Percentiles rank a stretch among this genome's conserved stretches.
These are phyloP conservation scores for Argyra leucocephala DNA, from an alignment of 2,888 invertebrate genomes.

Conservation along the genomic window DNA sequence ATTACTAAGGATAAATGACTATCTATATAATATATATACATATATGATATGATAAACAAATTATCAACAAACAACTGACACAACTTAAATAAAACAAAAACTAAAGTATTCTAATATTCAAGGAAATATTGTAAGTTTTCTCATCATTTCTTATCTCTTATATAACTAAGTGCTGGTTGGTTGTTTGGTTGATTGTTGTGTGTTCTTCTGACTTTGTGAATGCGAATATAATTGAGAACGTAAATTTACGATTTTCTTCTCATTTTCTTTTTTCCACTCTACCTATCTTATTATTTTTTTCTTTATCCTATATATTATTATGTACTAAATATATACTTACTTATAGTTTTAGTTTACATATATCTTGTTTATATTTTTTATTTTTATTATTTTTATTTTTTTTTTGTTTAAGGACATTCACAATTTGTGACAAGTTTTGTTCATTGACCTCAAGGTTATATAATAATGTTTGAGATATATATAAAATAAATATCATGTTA, in stretches of 20 bases:
- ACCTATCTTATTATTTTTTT: background rate
- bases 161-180: too few relatives aligned
- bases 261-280: background rate
- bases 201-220: too few relatives aligned
- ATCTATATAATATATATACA: too few relatives aligned
- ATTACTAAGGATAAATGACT: too few relatives aligned
- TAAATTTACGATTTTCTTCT: too few relatives aligned
- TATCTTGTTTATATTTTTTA: background rate
- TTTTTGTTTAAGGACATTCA: background rate
- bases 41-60: too few relatives aligned
- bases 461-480: too few relatives aligned
- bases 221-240: too few relatives aligned
- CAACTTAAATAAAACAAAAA: background rate
- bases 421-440: conserved; percentile 6
- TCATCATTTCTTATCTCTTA: background rate
- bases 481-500: too few relatives aligned
- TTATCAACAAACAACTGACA: too few relatives aligned
- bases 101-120: background rate
- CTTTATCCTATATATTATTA: too few relatives aligned
- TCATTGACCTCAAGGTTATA: conserved; percentile 2
- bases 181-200: too few relatives aligned
- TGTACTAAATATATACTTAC: background rate
- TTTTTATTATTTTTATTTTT: background rate
- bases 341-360: background rate
- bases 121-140: background rate